phyloP scores from a whole-genome alignment of 2,113 vertebrate genomes.

The Chrysochloris asiatica region DNA sequence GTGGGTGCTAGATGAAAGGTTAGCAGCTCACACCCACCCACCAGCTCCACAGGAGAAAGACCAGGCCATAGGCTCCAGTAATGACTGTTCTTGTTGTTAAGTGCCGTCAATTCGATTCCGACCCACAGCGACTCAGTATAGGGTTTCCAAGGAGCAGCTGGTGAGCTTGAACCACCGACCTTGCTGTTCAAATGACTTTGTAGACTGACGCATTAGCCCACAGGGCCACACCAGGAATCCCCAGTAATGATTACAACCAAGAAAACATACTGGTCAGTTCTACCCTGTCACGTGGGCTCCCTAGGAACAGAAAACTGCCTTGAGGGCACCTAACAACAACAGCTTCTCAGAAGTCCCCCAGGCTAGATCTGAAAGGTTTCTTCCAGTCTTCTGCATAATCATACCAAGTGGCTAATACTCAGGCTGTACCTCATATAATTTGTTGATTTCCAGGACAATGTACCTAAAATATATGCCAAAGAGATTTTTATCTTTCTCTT shows the following conservation, averaged over 20 bases:
- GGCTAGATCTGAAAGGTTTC: background rate
- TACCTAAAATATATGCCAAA: background rate
- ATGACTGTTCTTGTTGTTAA: too few relatives aligned
- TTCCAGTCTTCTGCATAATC: background rate
- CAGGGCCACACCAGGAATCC: too few relatives aligned
- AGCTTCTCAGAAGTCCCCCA: too few relatives aligned
- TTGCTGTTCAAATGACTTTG: too few relatives aligned
- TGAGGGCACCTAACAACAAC: background rate
- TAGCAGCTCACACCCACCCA: background rate
- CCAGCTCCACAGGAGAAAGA: background rate
- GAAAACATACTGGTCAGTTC: background rate
- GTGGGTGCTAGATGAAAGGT: background rate
- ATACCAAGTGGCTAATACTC: background rate
- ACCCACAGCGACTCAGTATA: too few relatives aligned
- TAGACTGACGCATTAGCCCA: too few relatives aligned
- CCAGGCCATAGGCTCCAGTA: background rate
- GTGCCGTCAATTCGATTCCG: too few relatives aligned
- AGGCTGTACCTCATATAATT: background rate
- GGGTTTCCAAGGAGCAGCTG: too few relatives aligned
- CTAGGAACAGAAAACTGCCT: background rate
- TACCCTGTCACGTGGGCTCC: background rate
- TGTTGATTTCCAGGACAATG: background rate
- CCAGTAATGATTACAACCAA: background rate
- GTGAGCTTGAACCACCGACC: too few relatives aligned
- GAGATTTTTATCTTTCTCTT: background rate